Base-by-base conservation (phyloP, 2,888 invertebrate species). In the Girardia tigrina region DNA sequence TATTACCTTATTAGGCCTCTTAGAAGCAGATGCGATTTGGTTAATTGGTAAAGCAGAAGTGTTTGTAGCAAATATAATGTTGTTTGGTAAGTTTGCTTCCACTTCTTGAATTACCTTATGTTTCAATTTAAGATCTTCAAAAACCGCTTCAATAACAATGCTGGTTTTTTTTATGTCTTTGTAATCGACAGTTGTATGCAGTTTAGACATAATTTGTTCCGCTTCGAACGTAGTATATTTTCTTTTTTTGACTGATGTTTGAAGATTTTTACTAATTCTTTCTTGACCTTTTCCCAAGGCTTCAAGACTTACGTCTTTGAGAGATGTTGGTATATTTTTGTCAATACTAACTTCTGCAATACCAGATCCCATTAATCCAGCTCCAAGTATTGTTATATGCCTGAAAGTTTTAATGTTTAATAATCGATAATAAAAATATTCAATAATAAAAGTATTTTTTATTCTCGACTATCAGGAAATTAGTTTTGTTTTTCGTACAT, bases 331-430 rank as follows among this genome's bases (percentile, higher is more conserved):
- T 82, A 90, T 91, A 12, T 93, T 94, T 83, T 98, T 97, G 84
- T 97, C 94, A 23, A 98, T 88, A 4, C 91, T 90, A 1, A 99
- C 98, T 81, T 97, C 94, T 2, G 90, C 94, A 80, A 99, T 95
- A 78, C 98, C 98, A 23, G 97, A 94, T 20, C 97, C 97, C 97
- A 98, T 97, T 77, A 98, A 86, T 78, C 97, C 97, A 75, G 95
- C 94, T 27, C 97, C 97, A 6, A 97, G 86, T 0, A 97, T 90
- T 28, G 90, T 94, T 73, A 95, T 84, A 70, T 85, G 87, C 78
- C 88, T 89, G 78, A 12, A 81, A 14, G 69, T n/a, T n/a, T n/a
- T n/a, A n/a, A n/a, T n/a, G n/a, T n/a, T n/a, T n/a, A n/a, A n/a
- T n/a, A n/a, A n/a, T n/a, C n/a, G n/a, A n/a, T n/a, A n/a, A n/a